phyloP scores from a whole-genome alignment of 2,888 invertebrate species.

The Branchipolynoe longqiensis region DNA sequence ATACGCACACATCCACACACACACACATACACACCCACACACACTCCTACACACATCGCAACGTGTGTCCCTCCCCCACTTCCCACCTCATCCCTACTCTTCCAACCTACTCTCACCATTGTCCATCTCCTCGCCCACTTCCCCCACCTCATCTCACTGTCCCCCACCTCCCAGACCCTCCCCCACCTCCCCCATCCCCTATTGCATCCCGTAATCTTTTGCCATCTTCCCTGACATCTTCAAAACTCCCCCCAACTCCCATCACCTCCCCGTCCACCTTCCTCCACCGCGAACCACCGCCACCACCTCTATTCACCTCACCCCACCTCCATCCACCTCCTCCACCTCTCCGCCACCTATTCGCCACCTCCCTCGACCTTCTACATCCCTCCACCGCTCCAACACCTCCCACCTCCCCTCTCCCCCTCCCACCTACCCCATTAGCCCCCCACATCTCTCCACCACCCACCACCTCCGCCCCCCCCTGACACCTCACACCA shows the following conservation, averaged over 20 bases:
- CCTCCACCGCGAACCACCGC: neutral
- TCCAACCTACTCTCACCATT: no score
- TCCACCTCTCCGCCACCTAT: neutral
- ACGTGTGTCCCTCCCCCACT: no score
- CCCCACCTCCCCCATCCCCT: neutral
- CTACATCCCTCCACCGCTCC: neutral
- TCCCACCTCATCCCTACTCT: no score
- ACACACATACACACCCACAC: no score
- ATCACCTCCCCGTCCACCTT: neutral
- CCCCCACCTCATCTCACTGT: neutral
- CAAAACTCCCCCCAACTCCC: neutral
- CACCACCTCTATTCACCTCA: neutral
- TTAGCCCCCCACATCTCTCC: neutral
- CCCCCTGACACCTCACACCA: no score
- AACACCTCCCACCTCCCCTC: neutral
- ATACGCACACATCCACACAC: no score
- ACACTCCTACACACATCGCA: no score
- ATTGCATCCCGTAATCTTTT: no score
- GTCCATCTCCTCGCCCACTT: no score
- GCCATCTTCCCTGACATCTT: neutral
- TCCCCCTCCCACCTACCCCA: neutral
- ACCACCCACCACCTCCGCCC: neutral
- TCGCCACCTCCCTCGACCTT: no score
- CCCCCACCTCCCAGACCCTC: neutral
- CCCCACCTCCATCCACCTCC: neutral